Evolutionary conservation across 1,140 invertebrate genomes (phyloP).

Genomic region (Cydia strobilella): DNA sequence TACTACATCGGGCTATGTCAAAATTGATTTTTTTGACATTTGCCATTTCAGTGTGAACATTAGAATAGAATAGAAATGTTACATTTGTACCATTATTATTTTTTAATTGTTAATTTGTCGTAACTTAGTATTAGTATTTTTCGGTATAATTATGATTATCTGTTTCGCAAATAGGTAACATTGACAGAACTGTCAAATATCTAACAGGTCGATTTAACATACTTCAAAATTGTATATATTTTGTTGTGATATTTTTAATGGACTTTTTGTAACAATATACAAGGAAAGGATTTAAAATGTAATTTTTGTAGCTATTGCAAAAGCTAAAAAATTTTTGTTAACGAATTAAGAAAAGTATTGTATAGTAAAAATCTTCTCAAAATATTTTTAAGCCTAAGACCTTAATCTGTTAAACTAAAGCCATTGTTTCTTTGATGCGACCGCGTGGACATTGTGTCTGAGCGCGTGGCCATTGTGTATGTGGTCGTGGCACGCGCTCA

Average conservation of each 20-base stretch:
- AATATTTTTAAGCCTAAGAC: too few species aligned
- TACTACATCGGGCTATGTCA: not conserved
- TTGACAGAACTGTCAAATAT: conserved; percentile 3
- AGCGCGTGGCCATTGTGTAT: too few species aligned
- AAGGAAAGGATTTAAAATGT: not conserved
- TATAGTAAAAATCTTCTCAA: too few species aligned
- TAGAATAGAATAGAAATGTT: not conserved
- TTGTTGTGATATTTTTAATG: conserved; percentile 12
- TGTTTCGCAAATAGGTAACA: not conserved
- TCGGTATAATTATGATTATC: conserved; percentile 1
- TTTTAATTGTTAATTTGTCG: conserved; percentile 26
- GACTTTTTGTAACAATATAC: not conserved
- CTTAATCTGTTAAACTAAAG: too few species aligned
- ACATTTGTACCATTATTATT: conserved; percentile 7
- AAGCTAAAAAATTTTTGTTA: not conserved
- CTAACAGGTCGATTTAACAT: not conserved
- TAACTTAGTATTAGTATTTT: conserved; percentile 8
- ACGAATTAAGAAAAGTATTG: not conserved
- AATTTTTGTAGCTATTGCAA: not conserved
- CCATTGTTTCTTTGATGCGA: too few species aligned
- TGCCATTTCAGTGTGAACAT: not conserved
- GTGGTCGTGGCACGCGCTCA: too few species aligned
- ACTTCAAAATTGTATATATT: conserved; percentile 7
- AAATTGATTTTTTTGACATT: not conserved
- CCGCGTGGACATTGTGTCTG: too few species aligned